Percentiles rank a stretch among this genome's conserved stretches.
These are phyloP conservation scores for Astreopora myriophthalma DNA, from an alignment of 64 coral and sea anemone genomes.

Conservation along the genomic window DNA sequence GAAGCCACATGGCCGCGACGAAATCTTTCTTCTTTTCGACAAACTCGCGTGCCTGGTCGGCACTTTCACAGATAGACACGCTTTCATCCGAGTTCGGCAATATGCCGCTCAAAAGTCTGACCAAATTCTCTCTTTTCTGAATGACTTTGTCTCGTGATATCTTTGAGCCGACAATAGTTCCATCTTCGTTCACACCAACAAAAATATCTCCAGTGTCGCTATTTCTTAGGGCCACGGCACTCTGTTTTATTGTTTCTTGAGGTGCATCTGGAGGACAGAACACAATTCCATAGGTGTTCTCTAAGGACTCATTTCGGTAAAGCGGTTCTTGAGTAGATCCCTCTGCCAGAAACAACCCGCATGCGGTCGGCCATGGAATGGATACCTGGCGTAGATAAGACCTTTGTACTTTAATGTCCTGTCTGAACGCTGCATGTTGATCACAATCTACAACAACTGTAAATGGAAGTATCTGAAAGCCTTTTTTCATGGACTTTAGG, in stretches of 20 bases:
- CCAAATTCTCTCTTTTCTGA: constrained; percentile 46
- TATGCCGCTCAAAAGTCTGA: constrained; percentile 57
- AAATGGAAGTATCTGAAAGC: constrained; percentile 44
- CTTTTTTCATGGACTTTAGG: constrained; percentile 29
- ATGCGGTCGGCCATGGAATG: constrained; percentile 54
- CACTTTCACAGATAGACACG: constrained; percentile 43
- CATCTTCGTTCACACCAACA: constrained; percentile 57
- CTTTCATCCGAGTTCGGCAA: constrained; percentile 39
- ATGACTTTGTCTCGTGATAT: constrained; percentile 8
- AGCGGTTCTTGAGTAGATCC: constrained; percentile 54
- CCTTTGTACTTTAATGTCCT: constrained; percentile 29
- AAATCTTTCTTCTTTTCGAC: constrained; percentile 44
- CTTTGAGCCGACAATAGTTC: constrained; percentile 24
- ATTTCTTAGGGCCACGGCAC: constrained; percentile 72
- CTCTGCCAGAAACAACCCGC: constrained; percentile 65
- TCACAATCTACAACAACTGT: constrained; percentile 64
- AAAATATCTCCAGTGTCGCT: constrained; percentile 71
- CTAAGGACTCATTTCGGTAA: constrained; percentile 56
- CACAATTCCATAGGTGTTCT: constrained; percentile 38
- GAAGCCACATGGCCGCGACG: constrained; percentile 68
- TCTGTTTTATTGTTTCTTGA: constrained; percentile 41
- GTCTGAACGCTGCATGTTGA: constrained; percentile 65
- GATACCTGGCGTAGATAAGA: constrained; percentile 64
- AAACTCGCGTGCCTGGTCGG: constrained; percentile 27
- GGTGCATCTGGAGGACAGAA: constrained; percentile 20